Base-by-base conservation (phyloP, 2,113 vertebrate genomes). In the Polypterus bichir region DNA sequence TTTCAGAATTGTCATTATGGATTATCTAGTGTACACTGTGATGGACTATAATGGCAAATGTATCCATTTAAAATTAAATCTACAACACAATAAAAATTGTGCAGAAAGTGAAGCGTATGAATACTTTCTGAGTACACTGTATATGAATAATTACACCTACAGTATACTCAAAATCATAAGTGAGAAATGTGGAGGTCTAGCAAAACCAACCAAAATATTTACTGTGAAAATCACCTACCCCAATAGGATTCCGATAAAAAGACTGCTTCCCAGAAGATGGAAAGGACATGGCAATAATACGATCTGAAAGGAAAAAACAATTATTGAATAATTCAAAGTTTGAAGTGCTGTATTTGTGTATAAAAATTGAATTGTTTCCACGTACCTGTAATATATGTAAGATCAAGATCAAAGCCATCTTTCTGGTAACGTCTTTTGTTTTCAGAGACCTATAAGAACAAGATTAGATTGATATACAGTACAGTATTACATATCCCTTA, bases 221-320 rank as follows among this genome's bases (percentile, higher is more conserved):
- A 9, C 44, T n/a, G n/a, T 3, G 54, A 10, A 44, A 4, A 57
- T 3, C 47, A 58, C 78, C 79, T 83, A 94, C 96, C 80, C 70
- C 62, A 68, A 99, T 93, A 4, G 94, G 93, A 76, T 98, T 99
- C 70, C 96, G 88, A 44, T 97, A 99, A 72, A 95, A 88, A n/a
- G 93, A 92, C 60, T 92, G 89, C 63, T 84, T 88, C 69, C 96
- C 94, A 72, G 92, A 93, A 55, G 95, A 97, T 6, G 95, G 96
- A 68, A 98, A 98, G 2, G 94, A 97, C 96, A 98, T 99, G 47
- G 94, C 95, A 69, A 99, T 99, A 69, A 99, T 83, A 9, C 86
- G 87, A 46, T 93, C 96, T 99, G 69, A 47, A 63, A 70, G 65
- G 48, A 9, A 68, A 60, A 58, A 73, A 74, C 65, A 62, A 57